These are phyloP conservation scores for Teleopsis dalmanni DNA, from an alignment of 1,140 invertebrate species.

Conservation along the genomic window DNA sequence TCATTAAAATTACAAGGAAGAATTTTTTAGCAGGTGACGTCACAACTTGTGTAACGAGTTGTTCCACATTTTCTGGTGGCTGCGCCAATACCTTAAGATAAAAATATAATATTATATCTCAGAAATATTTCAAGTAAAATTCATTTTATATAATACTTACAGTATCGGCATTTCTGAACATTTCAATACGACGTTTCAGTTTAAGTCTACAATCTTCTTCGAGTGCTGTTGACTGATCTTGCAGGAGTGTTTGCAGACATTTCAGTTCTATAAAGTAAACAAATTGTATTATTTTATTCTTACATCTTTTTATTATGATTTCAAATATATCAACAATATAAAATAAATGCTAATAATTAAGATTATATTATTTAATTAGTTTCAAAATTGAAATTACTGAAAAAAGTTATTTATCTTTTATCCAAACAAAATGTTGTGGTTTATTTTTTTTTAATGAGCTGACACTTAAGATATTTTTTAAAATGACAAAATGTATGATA, in stretches of 20 bases:
- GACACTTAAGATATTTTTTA: too few species aligned
- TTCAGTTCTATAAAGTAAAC: slow-evolving; percentile 66
- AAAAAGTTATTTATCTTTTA: too few species aligned
- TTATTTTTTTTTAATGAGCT: too few species aligned
- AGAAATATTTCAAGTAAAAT: neutral
- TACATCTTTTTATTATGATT: neutral
- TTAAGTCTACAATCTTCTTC: slow-evolving; percentile 69
- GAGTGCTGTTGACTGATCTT: slow-evolving; percentile 59
- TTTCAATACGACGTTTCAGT: slow-evolving; percentile 72
- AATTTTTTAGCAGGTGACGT: slow-evolving; percentile 70
- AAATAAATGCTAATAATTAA: too few species aligned
- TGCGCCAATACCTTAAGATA: slow-evolving; percentile 43
- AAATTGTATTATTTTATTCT: slow-evolving; percentile 6
- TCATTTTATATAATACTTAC: slow-evolving; percentile 26
- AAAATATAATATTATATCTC: neutral
- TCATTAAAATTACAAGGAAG: slow-evolving; percentile 63
- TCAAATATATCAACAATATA: too few species aligned
- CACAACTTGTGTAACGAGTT: slow-evolving; percentile 60
- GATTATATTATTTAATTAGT: too few species aligned
- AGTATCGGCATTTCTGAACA: slow-evolving; percentile 80
- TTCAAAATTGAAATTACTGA: too few species aligned
- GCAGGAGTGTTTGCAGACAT: slow-evolving; percentile 67
- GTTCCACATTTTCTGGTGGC: slow-evolving; percentile 59
- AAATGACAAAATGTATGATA: too few species aligned
- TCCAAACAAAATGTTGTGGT: too few species aligned